Evolutionary conservation across 2,113 vertebrate species (phyloP).

Genomic region (Brachyhypopomus occidentalis): DNA sequence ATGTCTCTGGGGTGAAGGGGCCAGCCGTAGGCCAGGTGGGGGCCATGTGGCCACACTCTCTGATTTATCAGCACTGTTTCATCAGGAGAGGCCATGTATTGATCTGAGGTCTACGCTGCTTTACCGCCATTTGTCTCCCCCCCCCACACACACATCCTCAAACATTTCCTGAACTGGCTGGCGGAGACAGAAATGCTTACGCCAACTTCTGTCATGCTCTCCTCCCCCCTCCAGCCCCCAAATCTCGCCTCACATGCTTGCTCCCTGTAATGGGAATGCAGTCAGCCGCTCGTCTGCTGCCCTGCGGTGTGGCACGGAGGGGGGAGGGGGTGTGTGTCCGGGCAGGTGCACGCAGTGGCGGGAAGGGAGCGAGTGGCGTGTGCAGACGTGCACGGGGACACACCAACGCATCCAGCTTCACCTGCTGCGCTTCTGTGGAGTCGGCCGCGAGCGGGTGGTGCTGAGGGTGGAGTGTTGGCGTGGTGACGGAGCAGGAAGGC

Average conservation of each 20-base stretch:
- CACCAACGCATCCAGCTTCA: constrained; percentile 13
- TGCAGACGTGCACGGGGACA: background rate
- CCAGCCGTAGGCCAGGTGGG: constrained; percentile 25
- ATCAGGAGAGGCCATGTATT: constrained; percentile 69
- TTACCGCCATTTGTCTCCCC: constrained; percentile 69
- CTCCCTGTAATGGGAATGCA: constrained; percentile 64
- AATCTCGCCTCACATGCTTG: constrained; percentile 4
- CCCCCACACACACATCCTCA: background rate
- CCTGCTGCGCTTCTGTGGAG: constrained; percentile 27
- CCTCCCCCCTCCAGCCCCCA: too few species aligned
- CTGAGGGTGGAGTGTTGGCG: background rate
- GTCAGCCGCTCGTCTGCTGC: constrained; percentile 57
- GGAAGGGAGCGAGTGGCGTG: constrained; percentile 15
- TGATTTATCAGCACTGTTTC: constrained; percentile 69
- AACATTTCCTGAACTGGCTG: constrained; percentile 45
- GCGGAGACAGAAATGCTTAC: constrained; percentile 70
- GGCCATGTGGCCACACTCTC: too few species aligned
- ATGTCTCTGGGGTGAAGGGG: constrained; percentile 3
- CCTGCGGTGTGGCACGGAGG: too few species aligned
- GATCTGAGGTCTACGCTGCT: constrained; percentile 64
- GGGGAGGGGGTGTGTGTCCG: too few species aligned
- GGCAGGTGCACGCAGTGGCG: too few species aligned
- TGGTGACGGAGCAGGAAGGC: constrained; percentile 31
- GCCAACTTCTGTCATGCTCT: constrained; percentile 60
- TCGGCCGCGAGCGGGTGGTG: too few species aligned